Evolutionary conservation across 2,888 invertebrate genomes (phyloP).

Genomic region (Villa cingulata): DNA sequence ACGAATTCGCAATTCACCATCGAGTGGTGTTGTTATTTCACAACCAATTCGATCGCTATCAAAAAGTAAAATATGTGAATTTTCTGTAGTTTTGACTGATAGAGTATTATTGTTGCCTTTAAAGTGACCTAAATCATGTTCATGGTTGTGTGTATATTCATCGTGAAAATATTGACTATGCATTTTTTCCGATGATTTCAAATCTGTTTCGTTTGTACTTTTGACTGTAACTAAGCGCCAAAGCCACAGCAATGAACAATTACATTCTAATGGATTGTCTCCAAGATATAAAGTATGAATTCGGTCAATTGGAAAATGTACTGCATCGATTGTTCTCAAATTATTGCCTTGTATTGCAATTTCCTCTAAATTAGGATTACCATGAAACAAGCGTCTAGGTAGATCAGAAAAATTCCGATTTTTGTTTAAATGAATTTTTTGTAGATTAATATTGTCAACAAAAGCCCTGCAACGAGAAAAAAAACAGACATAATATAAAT

Average conservation of each 20-base stretch:
- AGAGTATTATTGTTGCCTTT: not conserved
- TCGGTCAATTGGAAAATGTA: conserved; percentile 70
- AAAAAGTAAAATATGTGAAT: conserved; percentile 19
- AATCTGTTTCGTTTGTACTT: conserved; percentile 25
- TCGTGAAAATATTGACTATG: not conserved
- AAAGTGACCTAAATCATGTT: not conserved
- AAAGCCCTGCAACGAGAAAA: conserved; percentile 46
- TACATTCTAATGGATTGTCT: conserved; percentile 73
- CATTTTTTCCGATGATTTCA: not conserved
- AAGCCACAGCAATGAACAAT: conserved; percentile 76
- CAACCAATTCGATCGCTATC: conserved; percentile 34
- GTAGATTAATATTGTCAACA: conserved; percentile 71
- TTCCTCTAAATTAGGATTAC: conserved; percentile 62
- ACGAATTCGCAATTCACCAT: conserved; percentile 24
- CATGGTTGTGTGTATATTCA: not conserved
- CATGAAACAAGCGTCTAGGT: conserved; percentile 71
- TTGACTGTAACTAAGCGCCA: conserved; percentile 50
- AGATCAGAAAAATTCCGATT: conserved; percentile 59
- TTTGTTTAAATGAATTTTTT: conserved; percentile 62
- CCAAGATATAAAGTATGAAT: conserved; percentile 59
- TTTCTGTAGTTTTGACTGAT: not conserved
- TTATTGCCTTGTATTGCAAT: conserved; percentile 66
- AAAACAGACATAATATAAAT: not conserved
- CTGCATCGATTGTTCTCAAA: conserved; percentile 59
- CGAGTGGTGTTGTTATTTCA: conserved; percentile 25